Conservation (phyloP, 2,113 vertebrate species). For the Eira barbara region DNA sequence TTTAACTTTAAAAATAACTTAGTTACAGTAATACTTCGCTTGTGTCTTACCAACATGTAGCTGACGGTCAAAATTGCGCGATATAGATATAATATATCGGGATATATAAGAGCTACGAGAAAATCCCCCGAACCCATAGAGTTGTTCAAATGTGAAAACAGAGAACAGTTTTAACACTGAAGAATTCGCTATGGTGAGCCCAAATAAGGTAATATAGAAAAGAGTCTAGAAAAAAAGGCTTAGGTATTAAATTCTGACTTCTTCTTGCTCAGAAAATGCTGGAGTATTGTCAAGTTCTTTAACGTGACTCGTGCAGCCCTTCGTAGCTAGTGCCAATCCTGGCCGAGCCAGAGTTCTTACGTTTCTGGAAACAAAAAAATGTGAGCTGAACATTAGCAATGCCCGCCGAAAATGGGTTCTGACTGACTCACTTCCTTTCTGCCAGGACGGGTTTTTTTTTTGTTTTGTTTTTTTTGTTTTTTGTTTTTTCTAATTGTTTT, state of each 20-base stretch:
- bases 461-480: background rate
- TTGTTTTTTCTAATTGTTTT: background rate
- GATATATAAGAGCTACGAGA: constrained; percentile 75
- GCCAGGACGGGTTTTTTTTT: background rate
- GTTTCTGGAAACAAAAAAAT: background rate
- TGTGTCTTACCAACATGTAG: constrained; percentile 79
- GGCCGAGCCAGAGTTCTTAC: background rate
- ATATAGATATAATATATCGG: constrained; percentile 71
- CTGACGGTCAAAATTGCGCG: constrained; percentile 72
- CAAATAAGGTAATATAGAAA: constrained; percentile 71
- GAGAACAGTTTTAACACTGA: constrained; percentile 68
- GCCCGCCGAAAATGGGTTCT: background rate
- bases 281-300: background rate
- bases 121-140: constrained; percentile 59
- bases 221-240: constrained; percentile 71
- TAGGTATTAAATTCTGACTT: constrained; percentile 73
- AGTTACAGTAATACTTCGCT: constrained; percentile 81
- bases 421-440: constrained; percentile 53
- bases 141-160: constrained; percentile 75
- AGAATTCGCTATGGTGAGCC: constrained; percentile 63
- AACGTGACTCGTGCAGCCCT: constrained; percentile 58
- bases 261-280: constrained; percentile 24
- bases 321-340: constrained; percentile 39
- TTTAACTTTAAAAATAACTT: constrained; percentile 88
- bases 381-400: background rate